phyloP scores from a whole-genome alignment of 2,113 vertebrate species.

The Nycticebus coucang region DNA sequence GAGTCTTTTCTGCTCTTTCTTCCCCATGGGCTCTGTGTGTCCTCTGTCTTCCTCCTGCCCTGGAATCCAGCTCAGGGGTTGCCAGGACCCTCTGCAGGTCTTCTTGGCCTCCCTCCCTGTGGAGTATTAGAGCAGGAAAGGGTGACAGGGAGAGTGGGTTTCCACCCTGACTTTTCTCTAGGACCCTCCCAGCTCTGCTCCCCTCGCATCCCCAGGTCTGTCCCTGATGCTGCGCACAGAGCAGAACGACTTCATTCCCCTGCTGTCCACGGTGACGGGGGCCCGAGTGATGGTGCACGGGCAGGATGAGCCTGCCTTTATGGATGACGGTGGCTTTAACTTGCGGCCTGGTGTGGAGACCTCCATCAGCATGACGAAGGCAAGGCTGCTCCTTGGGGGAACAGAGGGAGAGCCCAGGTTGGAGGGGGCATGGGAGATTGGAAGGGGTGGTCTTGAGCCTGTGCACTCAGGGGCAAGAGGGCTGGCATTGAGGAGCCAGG shows the following conservation, averaged over 20 bases:
- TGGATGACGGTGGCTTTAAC: constrained; percentile 90
- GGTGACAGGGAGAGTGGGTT: not conserved
- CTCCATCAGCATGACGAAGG: constrained; percentile 89
- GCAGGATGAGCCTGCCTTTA: constrained; percentile 87
- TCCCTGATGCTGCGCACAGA: constrained; percentile 87
- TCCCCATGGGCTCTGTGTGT: not conserved
- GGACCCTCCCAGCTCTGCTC: not conserved
- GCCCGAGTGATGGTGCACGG: constrained; percentile 88
- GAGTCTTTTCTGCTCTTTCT: constrained; percentile 1
- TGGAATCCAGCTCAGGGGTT: not conserved
- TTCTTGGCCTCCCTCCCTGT: not conserved
- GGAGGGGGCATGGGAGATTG: rapidly evolving
- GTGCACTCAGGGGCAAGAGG: not conserved
- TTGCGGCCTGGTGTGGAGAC: constrained; percentile 87
- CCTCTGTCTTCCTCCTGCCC: not conserved
- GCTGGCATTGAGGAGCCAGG: not conserved
- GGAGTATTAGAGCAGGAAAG: not conserved
- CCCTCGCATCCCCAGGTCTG: constrained; percentile 80
- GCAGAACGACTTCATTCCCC: constrained; percentile 88
- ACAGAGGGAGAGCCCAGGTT: not conserved
- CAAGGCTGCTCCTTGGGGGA: not conserved
- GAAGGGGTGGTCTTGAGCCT: not conserved
- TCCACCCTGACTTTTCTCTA: not conserved
- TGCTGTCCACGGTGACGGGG: constrained; percentile 88
- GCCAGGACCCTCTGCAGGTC: not conserved